Percentiles rank a stretch among this genome's conserved stretches.
Conservation (phyloP, 2,888 invertebrate genomes). For the Crocallis elinguaria region DNA sequence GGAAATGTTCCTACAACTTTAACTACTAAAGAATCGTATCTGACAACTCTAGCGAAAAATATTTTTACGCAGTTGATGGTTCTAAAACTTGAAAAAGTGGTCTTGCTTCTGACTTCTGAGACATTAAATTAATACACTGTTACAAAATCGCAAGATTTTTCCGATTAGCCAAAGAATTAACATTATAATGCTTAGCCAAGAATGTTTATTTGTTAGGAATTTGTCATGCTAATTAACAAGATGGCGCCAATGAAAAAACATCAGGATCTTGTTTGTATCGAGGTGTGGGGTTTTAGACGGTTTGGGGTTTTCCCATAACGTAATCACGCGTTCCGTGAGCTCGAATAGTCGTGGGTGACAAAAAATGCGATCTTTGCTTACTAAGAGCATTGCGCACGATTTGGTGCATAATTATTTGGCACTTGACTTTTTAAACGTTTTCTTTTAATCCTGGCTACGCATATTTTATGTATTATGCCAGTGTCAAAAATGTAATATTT, state of each 20-base stretch:
- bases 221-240: slow-evolving; percentile 31
- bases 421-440: no score
- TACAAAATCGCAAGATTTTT: slow-evolving; percentile 6
- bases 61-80: no score
- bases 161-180: slow-evolving; percentile 20
- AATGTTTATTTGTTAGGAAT: slow-evolving; percentile 26
- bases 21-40: no score
- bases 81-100: no score
- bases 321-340: slow-evolving; percentile 17
- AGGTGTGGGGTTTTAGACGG: slow-evolving; percentile 2
- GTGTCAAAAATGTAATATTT: no score
- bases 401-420: no score
- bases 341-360: slow-evolving; percentile 24
- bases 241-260: slow-evolving; percentile 26
- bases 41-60: no score
- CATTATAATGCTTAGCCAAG: slow-evolving; percentile 10
- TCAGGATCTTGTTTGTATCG: slow-evolving; percentile 30
- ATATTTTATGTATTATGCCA: no score
- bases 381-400: slow-evolving; percentile 9
- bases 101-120: no score
- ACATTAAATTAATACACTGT: background rate
- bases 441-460: no score
- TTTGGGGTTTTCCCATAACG: slow-evolving; percentile 36
- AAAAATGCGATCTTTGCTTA: slow-evolving; percentile 23
- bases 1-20: no score